A percentile compares a stretch with the other conserved stretches of the same genome.
Evolutionary conservation across 64 coral and sea anemone species (phyloP).

Genomic region (Astreopora myriophthalma): DNA sequence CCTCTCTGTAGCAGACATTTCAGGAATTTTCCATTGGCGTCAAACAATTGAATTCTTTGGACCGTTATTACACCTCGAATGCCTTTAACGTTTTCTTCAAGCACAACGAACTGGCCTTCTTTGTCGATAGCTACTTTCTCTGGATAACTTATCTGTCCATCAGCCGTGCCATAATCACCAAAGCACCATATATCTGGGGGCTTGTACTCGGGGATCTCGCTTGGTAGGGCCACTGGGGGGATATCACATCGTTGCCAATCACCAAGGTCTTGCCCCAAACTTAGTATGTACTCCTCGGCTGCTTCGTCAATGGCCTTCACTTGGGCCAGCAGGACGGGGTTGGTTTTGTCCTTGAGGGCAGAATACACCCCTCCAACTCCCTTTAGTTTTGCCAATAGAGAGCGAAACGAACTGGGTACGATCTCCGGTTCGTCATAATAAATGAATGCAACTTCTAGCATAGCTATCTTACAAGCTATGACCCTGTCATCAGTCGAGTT

Average conservation of each 20-base stretch:
- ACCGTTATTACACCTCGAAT: constrained; percentile 55
- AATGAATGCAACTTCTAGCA: constrained; percentile 77
- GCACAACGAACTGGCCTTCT: constrained; percentile 74
- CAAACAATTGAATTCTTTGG: constrained; percentile 83
- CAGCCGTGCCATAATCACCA: constrained; percentile 72
- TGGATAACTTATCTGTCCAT: constrained; percentile 75
- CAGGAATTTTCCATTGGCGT: constrained; percentile 69
- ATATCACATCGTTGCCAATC: constrained; percentile 65
- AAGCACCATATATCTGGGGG: constrained; percentile 88
- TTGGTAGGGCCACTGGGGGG: constrained; percentile 47
- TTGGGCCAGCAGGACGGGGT: constrained; percentile 41
- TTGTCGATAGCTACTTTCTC: constrained; percentile 71
- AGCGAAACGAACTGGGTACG: constrained; percentile 38
- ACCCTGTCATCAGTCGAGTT: constrained; percentile 48
- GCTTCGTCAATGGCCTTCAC: constrained; percentile 69
- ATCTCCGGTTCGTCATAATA: constrained; percentile 68
- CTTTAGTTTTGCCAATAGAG: constrained; percentile 18
- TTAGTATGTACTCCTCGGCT: constrained; percentile 54
- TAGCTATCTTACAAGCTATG: constrained; percentile 56
- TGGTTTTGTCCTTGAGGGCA: constrained; percentile 69
- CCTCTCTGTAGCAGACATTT: constrained; percentile 72
- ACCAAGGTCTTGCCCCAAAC: constrained; percentile 11
- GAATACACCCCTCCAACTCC: constrained; percentile 28
- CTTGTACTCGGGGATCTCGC: constrained; percentile 24
- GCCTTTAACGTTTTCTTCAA: constrained; percentile 74